A percentile compares a stretch with the other conserved stretches of the same genome.
These are phyloP conservation scores for Melinopterus prodromus DNA, from an alignment of 2,888 invertebrate species.

Conservation along the genomic window DNA sequence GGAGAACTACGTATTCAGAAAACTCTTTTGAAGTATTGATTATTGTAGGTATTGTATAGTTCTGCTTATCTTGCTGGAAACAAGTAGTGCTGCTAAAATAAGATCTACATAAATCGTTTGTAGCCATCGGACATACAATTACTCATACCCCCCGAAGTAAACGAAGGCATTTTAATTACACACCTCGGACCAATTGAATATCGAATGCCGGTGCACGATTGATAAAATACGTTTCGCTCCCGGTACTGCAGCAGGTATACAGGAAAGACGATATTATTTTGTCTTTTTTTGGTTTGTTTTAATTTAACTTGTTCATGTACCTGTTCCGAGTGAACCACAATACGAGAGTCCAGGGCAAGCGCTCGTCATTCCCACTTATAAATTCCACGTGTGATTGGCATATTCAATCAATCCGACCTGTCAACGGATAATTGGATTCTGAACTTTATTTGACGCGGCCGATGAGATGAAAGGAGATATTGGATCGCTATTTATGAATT, in stretches of 20 bases:
- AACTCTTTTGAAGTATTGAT: too few relatives aligned
- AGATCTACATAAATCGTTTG: not conserved
- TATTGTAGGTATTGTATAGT: too few relatives aligned
- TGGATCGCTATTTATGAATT: constrained; percentile 32
- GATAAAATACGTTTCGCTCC: constrained; percentile 4
- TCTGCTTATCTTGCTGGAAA: too few relatives aligned
- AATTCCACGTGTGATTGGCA: constrained; percentile 46
- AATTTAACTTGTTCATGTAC: not conserved
- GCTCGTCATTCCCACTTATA: constrained; percentile 29
- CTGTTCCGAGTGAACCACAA: constrained; percentile 16
- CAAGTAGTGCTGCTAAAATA: not conserved
- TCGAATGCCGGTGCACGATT: not conserved
- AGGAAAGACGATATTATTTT: not conserved
- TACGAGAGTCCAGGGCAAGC: constrained; percentile 6
- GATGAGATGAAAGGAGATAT: constrained; percentile 39
- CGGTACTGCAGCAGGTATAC: not conserved
- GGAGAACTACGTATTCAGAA: too few relatives aligned
- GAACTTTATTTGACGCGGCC: constrained; percentile 50
- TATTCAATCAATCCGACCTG: constrained; percentile 51
- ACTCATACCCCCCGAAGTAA: not conserved
- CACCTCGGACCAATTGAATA: not conserved
- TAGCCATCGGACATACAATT: not conserved
- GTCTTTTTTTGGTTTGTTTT: not conserved
- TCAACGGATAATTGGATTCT: constrained; percentile 50
- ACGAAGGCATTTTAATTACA: not conserved